These are phyloP conservation scores for Rugalucina vietnamica DNA, from an alignment of 2,888 invertebrate species.

Conservation along the genomic window DNA sequence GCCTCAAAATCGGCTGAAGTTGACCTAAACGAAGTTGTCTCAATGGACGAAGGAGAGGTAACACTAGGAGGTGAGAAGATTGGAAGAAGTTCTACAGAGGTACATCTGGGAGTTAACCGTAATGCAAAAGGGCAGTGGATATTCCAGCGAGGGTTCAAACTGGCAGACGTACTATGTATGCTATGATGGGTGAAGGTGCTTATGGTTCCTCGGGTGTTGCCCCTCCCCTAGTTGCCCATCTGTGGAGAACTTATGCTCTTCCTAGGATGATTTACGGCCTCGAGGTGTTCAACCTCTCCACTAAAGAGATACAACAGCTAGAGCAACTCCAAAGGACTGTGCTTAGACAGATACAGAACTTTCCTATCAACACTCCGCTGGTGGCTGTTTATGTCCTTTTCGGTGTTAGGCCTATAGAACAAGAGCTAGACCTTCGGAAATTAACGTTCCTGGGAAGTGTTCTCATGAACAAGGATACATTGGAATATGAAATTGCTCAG, in stretches of 20 bases:
- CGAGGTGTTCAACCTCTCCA: neutral
- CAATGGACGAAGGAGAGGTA: too few species aligned
- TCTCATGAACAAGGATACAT: neutral
- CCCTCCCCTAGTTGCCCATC: neutral
- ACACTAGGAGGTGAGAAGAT: too few species aligned
- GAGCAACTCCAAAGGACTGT: neutral
- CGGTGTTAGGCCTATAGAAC: neutral
- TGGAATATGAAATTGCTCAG: neutral
- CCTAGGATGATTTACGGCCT: neutral
- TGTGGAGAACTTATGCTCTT: neutral
- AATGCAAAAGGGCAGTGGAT: neutral
- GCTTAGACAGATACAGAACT: neutral
- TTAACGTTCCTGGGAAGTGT: too few species aligned
- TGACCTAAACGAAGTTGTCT: too few species aligned
- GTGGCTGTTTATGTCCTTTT: neutral
- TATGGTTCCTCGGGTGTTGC: neutral
- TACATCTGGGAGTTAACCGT: neutral
- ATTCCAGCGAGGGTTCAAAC: neutral
- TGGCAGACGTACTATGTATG: neutral
- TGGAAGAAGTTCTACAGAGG: too few species aligned
- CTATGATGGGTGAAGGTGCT: neutral
- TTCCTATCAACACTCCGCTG: neutral
- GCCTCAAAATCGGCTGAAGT: too few species aligned
- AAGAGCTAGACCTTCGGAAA: neutral
- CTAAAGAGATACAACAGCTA: neutral